These are phyloP conservation scores for Harpalus rufipes DNA, from an alignment of 2,888 invertebrate species.

Conservation along the genomic window DNA sequence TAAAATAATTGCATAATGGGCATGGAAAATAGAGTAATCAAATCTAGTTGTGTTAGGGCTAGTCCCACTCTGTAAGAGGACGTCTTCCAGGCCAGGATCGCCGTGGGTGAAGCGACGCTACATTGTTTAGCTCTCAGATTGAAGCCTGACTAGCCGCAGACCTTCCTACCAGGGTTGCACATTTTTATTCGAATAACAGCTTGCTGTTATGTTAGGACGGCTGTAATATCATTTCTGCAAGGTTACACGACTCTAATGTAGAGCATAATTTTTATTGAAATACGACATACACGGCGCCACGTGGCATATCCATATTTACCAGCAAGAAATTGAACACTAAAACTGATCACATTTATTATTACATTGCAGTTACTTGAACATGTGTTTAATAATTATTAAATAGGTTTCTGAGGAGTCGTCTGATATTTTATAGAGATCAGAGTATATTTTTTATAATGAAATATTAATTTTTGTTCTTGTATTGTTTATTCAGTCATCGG, in stretches of 20 bases:
- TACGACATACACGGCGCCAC: neutral
- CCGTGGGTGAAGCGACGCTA: constrained; percentile 28
- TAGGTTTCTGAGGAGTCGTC: no score
- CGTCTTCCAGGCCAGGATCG: neutral
- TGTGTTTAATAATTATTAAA: no score
- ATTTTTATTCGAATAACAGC: constrained; percentile 40
- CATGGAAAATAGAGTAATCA: neutral
- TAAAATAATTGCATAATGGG: no score
- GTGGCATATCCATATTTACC: no score
- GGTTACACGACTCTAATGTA: neutral
- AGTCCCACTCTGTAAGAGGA: neutral
- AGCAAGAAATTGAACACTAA: neutral
- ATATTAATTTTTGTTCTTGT: no score
- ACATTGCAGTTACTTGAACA: no score
- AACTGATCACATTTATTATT: no score
- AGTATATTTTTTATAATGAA: no score
- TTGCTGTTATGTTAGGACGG: constrained; percentile 35
- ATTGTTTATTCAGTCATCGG: no score
- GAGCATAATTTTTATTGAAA: neutral
- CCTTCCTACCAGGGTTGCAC: neutral
- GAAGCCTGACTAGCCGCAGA: neutral
- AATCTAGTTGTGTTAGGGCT: neutral
- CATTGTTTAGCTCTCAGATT: constrained; percentile 30
- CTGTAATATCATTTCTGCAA: constrained; percentile 26
- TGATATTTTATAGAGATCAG: no score